These are phyloP conservation scores for Mythimna loreyi DNA, from an alignment of 2,888 invertebrate species.

Conservation along the genomic window DNA sequence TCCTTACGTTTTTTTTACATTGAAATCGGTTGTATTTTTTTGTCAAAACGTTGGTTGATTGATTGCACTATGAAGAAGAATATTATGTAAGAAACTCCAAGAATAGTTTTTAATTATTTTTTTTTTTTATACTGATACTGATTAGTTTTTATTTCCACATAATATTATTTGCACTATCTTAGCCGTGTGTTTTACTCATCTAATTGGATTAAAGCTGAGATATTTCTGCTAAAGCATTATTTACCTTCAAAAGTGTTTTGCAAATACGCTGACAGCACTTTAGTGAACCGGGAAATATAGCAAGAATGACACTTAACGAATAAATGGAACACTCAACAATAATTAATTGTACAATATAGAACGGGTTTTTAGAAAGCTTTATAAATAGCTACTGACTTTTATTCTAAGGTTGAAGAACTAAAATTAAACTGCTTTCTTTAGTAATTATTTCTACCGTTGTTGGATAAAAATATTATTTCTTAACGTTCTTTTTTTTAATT, in stretches of 20 bases:
- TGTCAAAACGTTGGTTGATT: too few relatives aligned
- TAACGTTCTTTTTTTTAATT: neutral
- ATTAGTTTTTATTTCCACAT: neutral
- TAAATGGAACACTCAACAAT: constrained; percentile 30
- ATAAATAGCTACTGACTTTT: neutral
- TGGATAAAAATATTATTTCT: neutral
- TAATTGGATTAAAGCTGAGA: neutral
- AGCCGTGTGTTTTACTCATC: too few relatives aligned
- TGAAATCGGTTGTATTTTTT: too few relatives aligned
- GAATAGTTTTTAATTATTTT: neutral
- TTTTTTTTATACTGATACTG: too few relatives aligned
- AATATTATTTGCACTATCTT: neutral
- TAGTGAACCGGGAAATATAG: constrained; percentile 19
- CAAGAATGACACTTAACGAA: constrained; percentile 20
- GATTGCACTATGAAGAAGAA: too few relatives aligned
- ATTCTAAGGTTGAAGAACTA: neutral
- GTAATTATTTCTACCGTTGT: neutral
- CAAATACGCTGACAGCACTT: constrained; percentile 21
- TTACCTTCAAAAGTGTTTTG: constrained; percentile 5
- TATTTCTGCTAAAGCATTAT: neutral
- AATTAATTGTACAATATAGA: constrained; percentile 18
- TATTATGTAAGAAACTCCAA: too few relatives aligned
- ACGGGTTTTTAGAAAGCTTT: neutral
- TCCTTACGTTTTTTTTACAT: too few relatives aligned
- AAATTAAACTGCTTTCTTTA: neutral